Conservation (phyloP, 2,888 invertebrate genomes). For the Limnephilus rhombicus region DNA sequence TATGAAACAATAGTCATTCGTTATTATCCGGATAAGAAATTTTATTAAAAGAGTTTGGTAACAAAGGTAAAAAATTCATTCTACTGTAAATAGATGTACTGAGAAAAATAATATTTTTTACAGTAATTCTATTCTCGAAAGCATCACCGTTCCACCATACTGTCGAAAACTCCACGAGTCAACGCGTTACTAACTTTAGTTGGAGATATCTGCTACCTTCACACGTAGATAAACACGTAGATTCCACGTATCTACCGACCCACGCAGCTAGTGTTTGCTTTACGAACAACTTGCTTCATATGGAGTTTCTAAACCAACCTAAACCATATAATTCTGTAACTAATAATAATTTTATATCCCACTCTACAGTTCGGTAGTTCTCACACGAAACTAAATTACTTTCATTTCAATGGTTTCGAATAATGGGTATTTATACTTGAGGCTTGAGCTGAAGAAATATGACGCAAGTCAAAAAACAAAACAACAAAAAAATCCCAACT, state of each 20-base stretch:
- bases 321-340: not conserved
- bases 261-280: not conserved
- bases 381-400: not conserved
- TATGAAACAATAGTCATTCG: too few relatives aligned
- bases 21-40: too few relatives aligned
- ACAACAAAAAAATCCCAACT: too few relatives aligned
- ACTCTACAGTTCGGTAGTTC: not conserved
- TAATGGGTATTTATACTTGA: not conserved
- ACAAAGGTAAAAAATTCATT: too few relatives aligned
- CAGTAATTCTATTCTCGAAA: not conserved
- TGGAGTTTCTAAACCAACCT: not conserved
- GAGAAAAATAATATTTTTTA: too few relatives aligned
- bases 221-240: not conserved
- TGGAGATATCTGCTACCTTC: not conserved
- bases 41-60: too few relatives aligned
- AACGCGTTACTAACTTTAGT: not conserved
- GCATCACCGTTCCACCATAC: not conserved
- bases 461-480: not conserved
- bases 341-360: not conserved
- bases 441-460: not conserved
- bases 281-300: not conserved
- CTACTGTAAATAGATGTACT: too few relatives aligned
- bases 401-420: not conserved
- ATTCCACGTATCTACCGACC: not conserved
- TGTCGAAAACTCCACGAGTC: not conserved